Evolutionary conservation across 2,888 invertebrate species (phyloP).

Genomic region (Allolobophora icterica): DNA sequence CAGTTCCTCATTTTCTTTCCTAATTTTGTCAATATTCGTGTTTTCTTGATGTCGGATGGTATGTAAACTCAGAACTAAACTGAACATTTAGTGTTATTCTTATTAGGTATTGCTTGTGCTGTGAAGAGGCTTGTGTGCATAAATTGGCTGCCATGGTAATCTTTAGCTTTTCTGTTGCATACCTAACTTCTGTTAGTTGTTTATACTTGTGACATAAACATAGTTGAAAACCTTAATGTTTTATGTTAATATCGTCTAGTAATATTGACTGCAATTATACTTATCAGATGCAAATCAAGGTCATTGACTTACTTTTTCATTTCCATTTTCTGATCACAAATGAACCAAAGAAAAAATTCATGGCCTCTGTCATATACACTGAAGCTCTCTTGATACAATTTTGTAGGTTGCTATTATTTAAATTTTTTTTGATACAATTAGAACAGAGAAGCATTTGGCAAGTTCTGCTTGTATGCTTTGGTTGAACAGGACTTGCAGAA

Average conservation of each 20-base stretch:
- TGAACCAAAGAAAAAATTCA: background rate
- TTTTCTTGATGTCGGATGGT: background rate
- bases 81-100: background rate
- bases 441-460: background rate
- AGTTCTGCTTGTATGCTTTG: background rate
- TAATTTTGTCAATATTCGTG: background rate
- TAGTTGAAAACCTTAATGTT: background rate
- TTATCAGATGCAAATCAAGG: background rate
- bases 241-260: background rate
- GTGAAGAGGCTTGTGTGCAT: background rate
- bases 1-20: background rate
- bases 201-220: background rate
- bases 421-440: no score
- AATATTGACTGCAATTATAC: background rate
- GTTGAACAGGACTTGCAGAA: conserved; percentile 13
- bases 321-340: background rate
- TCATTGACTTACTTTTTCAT: background rate
- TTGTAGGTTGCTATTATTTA: no score
- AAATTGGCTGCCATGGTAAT: background rate
- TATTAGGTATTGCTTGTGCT: background rate
- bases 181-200: no score
- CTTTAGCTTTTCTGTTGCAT: no score
- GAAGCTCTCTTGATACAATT: no score
- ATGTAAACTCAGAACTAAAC: background rate
- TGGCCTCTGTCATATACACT: background rate